phyloP scores from a whole-genome alignment of 2,113 vertebrate species.

The Aegithalos caudatus region DNA sequence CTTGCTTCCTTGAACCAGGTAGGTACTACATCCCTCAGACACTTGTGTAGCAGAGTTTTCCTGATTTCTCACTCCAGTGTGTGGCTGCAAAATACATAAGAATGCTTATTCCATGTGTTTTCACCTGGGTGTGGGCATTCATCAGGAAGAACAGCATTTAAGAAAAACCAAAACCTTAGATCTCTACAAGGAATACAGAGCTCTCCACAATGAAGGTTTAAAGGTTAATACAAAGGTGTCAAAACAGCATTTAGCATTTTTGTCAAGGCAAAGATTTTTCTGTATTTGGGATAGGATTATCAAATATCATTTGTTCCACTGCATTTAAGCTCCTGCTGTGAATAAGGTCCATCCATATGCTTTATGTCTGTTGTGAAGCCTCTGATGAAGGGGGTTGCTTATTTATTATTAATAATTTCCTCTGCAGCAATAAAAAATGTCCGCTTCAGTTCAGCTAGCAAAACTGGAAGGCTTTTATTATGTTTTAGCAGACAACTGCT shows the following conservation, averaged over 20 bases:
- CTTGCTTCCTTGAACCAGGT: background rate
- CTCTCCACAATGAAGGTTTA: background rate
- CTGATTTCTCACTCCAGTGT: background rate
- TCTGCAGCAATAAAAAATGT: background rate
- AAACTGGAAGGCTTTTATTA: background rate
- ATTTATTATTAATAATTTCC: background rate
- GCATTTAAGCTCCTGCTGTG: background rate
- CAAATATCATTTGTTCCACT: background rate
- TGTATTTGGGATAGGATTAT: background rate
- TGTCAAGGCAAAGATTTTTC: background rate
- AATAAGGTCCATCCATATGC: background rate
- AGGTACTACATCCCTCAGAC: background rate
- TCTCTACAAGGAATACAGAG: background rate
- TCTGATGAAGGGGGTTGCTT: rapidly evolving
- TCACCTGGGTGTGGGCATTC: rapidly evolving
- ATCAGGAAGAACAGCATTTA: background rate
- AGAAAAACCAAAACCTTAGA: background rate
- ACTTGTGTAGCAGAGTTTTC: background rate
- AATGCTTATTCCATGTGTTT: background rate
- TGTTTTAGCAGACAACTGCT: background rate
- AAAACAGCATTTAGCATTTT: background rate
- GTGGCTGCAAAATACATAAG: background rate
- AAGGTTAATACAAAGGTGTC: background rate
- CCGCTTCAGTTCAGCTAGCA: background rate
- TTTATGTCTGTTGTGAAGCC: background rate